Percentiles rank a stretch among this genome's conserved stretches.
Evolutionary conservation across 2,888 invertebrate genomes (phyloP).

Genomic region (Lacanobia oleracea): DNA sequence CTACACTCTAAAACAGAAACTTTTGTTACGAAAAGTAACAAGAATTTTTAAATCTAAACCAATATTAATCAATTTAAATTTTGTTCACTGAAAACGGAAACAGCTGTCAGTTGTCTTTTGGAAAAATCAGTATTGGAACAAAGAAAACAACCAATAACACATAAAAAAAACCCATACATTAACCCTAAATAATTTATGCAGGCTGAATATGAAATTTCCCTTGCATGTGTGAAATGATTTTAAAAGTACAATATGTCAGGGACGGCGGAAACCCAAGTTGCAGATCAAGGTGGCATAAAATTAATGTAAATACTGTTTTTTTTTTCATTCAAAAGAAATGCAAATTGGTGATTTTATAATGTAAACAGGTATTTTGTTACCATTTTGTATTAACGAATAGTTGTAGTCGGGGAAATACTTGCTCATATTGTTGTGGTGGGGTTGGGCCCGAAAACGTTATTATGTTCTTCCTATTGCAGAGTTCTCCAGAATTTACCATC

Average conservation of each 20-base stretch:
- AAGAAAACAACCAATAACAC: slow-evolving; percentile 7
- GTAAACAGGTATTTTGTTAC: not conserved
- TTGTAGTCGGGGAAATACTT: not conserved
- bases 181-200: slow-evolving; percentile 15
- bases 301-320: slow-evolving; percentile 11
- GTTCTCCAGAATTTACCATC: too few relatives aligned
- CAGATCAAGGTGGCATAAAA: slow-evolving; percentile 40
- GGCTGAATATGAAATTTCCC: slow-evolving; percentile 42
- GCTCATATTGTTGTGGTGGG: not conserved
- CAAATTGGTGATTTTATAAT: slow-evolving; percentile 14
- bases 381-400: not conserved
- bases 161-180: slow-evolving; percentile 29
- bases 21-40: not conserved
- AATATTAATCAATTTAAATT: not conserved
- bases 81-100: slow-evolving; percentile 16
- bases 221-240: slow-evolving; percentile 30
- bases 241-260: slow-evolving; percentile 52
- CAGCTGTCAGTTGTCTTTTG: slow-evolving; percentile 12
- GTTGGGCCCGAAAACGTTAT: not conserved
- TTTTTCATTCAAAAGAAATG: slow-evolving; percentile 20
- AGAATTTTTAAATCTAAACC: not conserved
- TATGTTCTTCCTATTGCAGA: not conserved
- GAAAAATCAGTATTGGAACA: slow-evolving; percentile 2
- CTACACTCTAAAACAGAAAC: not conserved
- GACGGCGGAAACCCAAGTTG: slow-evolving; percentile 34